Base-by-base conservation (phyloP, 2,113 vertebrate genomes). In the Polypterus senegalus region DNA sequence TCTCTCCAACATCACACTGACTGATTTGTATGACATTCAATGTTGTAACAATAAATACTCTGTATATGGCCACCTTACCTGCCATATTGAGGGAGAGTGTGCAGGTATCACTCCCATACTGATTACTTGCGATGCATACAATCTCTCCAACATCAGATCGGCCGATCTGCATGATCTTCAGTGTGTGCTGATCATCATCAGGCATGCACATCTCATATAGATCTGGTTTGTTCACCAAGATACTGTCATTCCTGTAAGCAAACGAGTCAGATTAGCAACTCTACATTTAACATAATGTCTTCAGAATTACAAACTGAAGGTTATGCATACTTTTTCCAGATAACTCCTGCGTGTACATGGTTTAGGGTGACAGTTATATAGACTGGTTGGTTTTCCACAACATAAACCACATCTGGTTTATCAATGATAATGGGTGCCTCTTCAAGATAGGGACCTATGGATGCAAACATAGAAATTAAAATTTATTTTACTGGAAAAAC, bases 381-480 rank as follows among this genome's bases (percentile, higher is more conserved):
- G 65, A 87, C 77, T 0, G 90, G 83, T 73, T 93, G 92, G 66
- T 92, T 92, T 75, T 99, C 94, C 62, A 95, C 94, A 65, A 92
- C 85, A 43, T 89, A 89, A 3, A 98, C 86, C 5, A 89, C 57
- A 1, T 97, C 93, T 3, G 92, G 93, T 67, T 91, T 97, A 72
- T 99, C 94, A 64, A 82, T 71, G 61, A 98, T 90, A 4, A 85
- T 69, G 0, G 96, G 94, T 1, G 88, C 77, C 69, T 95, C 94
- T 57, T 88, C 83, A 61, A 92, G 75, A 68, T 93, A 92, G 0
- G 89, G 87, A 72, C 94, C 94, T 98, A 68, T 3, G 65, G 9
- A 54, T 43, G 63, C 49, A 64, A 43, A 8, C 5, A 3, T 27
- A 62, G 49, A 46, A 7, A 5, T 55, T 27, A 10, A 9, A 27